Evolutionary conservation across 1,140 invertebrate species (phyloP), one percentile per base, ranked within the genome.

Genomic region (Ceratosolen solmsi): DNA sequence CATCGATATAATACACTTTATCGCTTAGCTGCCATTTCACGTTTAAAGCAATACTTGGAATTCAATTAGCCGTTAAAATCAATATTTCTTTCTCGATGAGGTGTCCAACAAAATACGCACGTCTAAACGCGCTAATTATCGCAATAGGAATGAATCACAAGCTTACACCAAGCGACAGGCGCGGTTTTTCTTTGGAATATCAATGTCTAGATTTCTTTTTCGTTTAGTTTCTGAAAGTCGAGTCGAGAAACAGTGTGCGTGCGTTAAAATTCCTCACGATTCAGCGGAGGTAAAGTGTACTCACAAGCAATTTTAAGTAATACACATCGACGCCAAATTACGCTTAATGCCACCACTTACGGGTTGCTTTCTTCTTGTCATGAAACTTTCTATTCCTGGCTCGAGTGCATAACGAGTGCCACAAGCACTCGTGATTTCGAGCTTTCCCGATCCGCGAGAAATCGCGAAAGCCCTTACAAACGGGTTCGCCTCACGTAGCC

Each of bases 401-500:
- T 22, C 54, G 54, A 5, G 15, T 56, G 54, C 54, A 15, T 46
- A 54, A 22, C 51, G 51, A 36, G 30, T 27, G 11, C 27, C 60
- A 17, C 33, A n/a, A 68, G 72, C 36, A 30, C 25, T 49, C 27
- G 30, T 46, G 41, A 77, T 78, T 70, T 78, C 63, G 76, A 78
- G 76, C 63, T 78, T 78, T 78, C 63, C 76, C 38, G 74, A 41
- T 30, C 56, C 41, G 27, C 56, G 33, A 65, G 74, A 68, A 70
- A 49, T 65, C 58, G 33, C 51, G 30, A 33, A 17, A 25, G 77
- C 78, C 68, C 70, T 79, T 78, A 22, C 60, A 33, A 68, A 75
- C 77, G 70, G 70, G 84, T 75, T 80, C 36, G 30, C 71, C 68
- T 84, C 86, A 84, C 84, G 84, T 85, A 85, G 84, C 38, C 81